Conservation (phyloP, 1,140 invertebrate species). For the Lycorma delicatula region DNA sequence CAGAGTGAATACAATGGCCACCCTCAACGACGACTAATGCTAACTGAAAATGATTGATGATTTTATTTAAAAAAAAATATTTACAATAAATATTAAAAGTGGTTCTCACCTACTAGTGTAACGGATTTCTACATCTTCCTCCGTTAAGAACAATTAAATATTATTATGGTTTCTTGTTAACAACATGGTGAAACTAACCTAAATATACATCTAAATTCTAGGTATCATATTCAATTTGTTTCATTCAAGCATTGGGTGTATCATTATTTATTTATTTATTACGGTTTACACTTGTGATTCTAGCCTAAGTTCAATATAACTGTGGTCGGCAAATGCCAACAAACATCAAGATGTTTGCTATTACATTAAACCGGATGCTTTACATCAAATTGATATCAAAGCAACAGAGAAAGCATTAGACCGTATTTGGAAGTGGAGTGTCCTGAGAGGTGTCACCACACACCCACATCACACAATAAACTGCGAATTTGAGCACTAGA, state of each 20-base stretch:
- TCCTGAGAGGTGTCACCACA: not conserved
- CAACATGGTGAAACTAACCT: conserved; percentile 28
- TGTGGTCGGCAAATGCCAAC: too few relatives aligned
- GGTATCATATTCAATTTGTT: conserved; percentile 19
- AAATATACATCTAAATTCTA: conserved; percentile 29
- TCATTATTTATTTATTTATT: conserved; percentile 2
- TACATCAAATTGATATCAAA: conserved; percentile 2
- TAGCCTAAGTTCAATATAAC: conserved; percentile 18
- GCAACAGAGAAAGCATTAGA: conserved; percentile 3
- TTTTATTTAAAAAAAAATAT: conserved; percentile 30
- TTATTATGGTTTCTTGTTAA: conserved; percentile 20
- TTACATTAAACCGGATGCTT: too few relatives aligned
- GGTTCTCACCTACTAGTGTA: conserved; percentile 20
- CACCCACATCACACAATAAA: not conserved
- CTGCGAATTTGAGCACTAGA: conserved; percentile 1
- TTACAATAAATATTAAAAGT: conserved; percentile 27
- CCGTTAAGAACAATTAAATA: conserved; percentile 19
- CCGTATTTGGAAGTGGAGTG: not conserved
- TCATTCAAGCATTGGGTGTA: conserved; percentile 19
- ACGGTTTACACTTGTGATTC: conserved; percentile 16
- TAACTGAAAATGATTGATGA: conserved; percentile 15
- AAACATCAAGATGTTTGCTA: too few relatives aligned
- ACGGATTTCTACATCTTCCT: conserved; percentile 14
- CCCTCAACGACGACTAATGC: conserved; percentile 9
- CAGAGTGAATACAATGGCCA: conserved; percentile 7